Base-by-base conservation (phyloP, 2,888 invertebrate genomes). In the Megastigmus dorsalis region DNA sequence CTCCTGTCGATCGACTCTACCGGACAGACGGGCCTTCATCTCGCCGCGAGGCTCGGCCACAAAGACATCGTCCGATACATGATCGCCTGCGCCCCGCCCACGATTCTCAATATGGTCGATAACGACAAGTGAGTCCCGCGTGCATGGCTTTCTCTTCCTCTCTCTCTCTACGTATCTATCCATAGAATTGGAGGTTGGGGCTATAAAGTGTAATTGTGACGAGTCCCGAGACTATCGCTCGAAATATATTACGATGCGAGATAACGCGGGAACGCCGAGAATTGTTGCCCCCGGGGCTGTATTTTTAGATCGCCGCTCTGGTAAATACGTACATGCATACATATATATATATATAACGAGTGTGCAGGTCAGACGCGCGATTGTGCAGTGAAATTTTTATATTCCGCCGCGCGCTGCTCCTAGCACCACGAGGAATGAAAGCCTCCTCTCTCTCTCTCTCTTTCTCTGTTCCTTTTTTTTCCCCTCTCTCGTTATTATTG, bases 11-110 rank as follows among this genome's bases (percentile, higher is more conserved):
- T 94, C 85, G 96, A 97, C 88, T 90, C 93, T 66, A 91, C 90
- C 79, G 97, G 97, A 15, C 96, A 97, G 89, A 97, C 97, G 36
- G 95, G 96, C 65, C 90, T 98, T 79, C 98, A 98, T 89, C 92
- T 96, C 82, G 96, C 96, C 38, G 94, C 96, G 68, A 91, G 95
- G 77, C 94, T 94, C 86, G 97, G 97, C 57, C 94, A 97, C 89
- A 95, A 94, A 86, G 95, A 97, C 84, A 93, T 97, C 80, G 94
- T 97, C 74, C 94, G 95, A 88, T 97, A 95, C 88, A 91, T 97
- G 79, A 93, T 97, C 77, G 93, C 95, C 68, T 93, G 93, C 88
- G 96, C 96, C 23, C 96, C 97, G 9, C 91, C 94, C 66, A 92
- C 93, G 54, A 92, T 97, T 76, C 90, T 97, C 76, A 95, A 97